Evolutionary conservation across 2,888 invertebrate genomes (phyloP).

Genomic region (Troglohyphantes excavatus): DNA sequence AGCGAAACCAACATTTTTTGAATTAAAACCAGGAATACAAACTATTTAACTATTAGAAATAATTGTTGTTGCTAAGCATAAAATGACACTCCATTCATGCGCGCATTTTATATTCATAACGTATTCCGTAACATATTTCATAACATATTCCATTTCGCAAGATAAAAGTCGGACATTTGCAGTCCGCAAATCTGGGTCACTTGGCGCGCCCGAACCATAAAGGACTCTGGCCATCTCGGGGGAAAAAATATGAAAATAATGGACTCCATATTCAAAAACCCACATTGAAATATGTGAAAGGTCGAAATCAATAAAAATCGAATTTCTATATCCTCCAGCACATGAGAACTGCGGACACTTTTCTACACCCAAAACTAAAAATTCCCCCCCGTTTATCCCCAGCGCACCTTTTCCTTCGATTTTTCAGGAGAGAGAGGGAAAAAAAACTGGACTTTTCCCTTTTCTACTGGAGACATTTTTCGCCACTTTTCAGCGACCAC

Average conservation of each 20-base stretch:
- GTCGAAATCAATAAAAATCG: background rate
- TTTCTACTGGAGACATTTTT: slow-evolving; percentile 34
- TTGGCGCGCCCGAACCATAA: too few species aligned
- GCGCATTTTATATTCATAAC: too few species aligned
- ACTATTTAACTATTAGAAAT: too few species aligned
- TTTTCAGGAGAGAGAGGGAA: background rate
- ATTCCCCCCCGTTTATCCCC: background rate
- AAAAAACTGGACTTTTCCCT: slow-evolving; percentile 31
- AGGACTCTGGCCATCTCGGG: too few species aligned
- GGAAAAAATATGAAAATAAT: background rate
- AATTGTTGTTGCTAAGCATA: too few species aligned
- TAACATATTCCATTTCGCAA: too few species aligned
- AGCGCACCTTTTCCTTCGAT: slow-evolving; percentile 38
- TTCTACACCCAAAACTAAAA: slow-evolving; percentile 1
- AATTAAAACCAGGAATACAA: too few species aligned
- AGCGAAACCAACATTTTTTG: too few species aligned
- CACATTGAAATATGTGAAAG: background rate
- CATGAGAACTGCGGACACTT: slow-evolving; percentile 27
- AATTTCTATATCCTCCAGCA: slow-evolving; percentile 22
- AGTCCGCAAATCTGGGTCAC: too few species aligned
- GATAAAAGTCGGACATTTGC: too few species aligned
- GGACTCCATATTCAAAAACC: background rate
- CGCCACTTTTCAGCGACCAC: slow-evolving; percentile 47
- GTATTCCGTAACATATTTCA: too few species aligned
- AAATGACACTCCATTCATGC: too few species aligned